Conservation (phyloP, 1,140 invertebrate genomes). For the Eubasilissa regina region DNA sequence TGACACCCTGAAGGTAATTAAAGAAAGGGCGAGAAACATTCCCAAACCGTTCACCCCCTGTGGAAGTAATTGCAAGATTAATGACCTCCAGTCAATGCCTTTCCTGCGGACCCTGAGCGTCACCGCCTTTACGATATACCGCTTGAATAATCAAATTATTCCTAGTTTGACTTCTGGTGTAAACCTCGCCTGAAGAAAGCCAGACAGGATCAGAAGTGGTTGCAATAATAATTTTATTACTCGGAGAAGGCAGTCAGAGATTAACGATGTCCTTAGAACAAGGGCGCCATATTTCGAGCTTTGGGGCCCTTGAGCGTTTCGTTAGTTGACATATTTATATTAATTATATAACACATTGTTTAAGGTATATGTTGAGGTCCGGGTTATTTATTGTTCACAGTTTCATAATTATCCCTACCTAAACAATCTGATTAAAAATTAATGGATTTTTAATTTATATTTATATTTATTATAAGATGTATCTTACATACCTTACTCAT, state of each 20-base stretch:
- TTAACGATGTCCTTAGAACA: conserved; percentile 20
- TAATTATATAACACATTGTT: not conserved
- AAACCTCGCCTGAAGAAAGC: conserved; percentile 43
- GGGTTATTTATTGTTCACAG: too few species aligned
- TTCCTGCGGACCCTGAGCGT: conserved; percentile 7
- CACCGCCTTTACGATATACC: conserved; percentile 42
- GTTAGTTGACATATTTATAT: conserved; percentile 9
- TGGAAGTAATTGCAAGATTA: conserved; percentile 55
- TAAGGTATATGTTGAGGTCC: too few species aligned
- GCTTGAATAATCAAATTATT: conserved; percentile 57
- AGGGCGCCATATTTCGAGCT: conserved; percentile 1
- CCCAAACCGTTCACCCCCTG: conserved; percentile 31
- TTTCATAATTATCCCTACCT: too few species aligned
- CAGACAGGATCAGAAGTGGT: conserved; percentile 38
- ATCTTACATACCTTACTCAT: too few species aligned
- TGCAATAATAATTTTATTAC: conserved; percentile 34
- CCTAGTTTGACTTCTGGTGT: conserved; percentile 42
- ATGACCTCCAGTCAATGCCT: conserved; percentile 49
- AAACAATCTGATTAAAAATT: too few species aligned
- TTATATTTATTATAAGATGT: too few species aligned
- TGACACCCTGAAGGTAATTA: conserved; percentile 53
- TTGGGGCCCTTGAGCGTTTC: conserved; percentile 2
- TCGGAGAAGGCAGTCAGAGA: conserved; percentile 10
- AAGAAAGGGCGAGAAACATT: conserved; percentile 26
- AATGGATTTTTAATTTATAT: too few species aligned